Evolutionary conservation across 2,888 invertebrate genomes (phyloP).

Genomic region (Noctua janthe): DNA sequence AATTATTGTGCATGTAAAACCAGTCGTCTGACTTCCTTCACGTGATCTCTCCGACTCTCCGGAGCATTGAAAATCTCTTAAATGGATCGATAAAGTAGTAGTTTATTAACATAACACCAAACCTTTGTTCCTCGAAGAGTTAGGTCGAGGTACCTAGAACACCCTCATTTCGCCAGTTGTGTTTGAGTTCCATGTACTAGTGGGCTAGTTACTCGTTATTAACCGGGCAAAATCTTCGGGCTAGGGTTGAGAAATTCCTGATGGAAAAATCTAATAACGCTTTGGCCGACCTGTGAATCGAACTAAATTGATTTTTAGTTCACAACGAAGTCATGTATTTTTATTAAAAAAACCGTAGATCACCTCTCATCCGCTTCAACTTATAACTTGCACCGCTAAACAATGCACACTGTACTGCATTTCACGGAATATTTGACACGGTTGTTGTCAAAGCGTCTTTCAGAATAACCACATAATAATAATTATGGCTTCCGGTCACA

Average conservation of each 20-base stretch:
- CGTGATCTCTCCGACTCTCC: neutral
- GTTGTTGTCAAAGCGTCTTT: conserved; percentile 33
- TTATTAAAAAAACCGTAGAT: neutral
- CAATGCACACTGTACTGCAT: conserved; percentile 37
- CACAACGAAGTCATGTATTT: neutral
- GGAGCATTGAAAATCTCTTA: neutral
- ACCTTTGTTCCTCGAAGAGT: no score
- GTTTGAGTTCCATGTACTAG: neutral
- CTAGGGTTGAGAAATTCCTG: neutral
- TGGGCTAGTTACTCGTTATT: neutral
- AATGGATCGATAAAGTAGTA: no score
- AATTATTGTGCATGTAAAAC: neutral
- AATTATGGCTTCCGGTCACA: neutral
- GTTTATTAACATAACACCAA: no score
- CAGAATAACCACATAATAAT: conserved; percentile 26
- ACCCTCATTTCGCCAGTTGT: neutral
- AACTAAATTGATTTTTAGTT: neutral
- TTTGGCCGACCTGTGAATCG: neutral
- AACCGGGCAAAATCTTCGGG: neutral
- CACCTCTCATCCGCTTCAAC: neutral
- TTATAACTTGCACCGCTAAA: neutral
- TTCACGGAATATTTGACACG: conserved; percentile 41
- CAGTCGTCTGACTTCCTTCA: no score
- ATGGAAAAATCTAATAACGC: neutral
- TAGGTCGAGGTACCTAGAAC: neutral